phyloP scores from a whole-genome alignment of 2,888 invertebrate genomes.

The Incurvaria masculella region DNA sequence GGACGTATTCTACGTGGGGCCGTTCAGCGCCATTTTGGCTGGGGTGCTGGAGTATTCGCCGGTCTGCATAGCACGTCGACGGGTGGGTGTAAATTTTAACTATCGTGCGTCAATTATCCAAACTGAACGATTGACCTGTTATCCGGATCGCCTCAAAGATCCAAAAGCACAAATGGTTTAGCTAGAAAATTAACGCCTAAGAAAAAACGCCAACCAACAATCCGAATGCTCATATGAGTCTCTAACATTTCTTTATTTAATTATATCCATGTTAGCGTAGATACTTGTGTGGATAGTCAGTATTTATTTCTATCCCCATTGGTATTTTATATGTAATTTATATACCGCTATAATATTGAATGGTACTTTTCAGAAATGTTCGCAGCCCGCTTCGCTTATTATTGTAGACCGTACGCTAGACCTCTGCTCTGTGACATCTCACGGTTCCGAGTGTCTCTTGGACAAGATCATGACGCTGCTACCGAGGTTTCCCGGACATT shows the following conservation, averaged over 20 bases:
- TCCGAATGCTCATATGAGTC: too few relatives aligned
- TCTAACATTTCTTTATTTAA: too few relatives aligned
- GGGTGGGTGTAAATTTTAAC: conserved; percentile 34
- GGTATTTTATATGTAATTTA: too few relatives aligned
- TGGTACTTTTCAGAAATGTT: conserved; percentile 34
- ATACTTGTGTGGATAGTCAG: too few relatives aligned
- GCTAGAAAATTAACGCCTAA: too few relatives aligned
- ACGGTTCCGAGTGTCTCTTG: conserved; percentile 59
- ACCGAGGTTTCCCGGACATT: conserved; percentile 61
- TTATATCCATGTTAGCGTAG: too few relatives aligned
- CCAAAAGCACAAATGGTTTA: too few relatives aligned
- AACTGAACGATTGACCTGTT: too few relatives aligned
- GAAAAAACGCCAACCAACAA: too few relatives aligned
- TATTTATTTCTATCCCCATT: too few relatives aligned
- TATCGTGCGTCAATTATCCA: too few relatives aligned
- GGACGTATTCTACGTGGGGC: conserved; percentile 63
- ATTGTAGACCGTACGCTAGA: conserved; percentile 65
- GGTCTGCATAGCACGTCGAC: conserved; percentile 49
- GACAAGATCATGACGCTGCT: conserved; percentile 59
- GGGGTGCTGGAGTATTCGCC: conserved; percentile 57
- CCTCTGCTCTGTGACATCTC: conserved; percentile 58
- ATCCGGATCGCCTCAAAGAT: too few relatives aligned
- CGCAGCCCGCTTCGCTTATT: conserved; percentile 50
- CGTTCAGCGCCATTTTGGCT: conserved; percentile 59
- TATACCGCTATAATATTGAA: not conserved